Evolutionary conservation across 2,797 vertebrate species (phyloP).

Genomic region (Lepidocolaptes lacrymiger): DNA sequence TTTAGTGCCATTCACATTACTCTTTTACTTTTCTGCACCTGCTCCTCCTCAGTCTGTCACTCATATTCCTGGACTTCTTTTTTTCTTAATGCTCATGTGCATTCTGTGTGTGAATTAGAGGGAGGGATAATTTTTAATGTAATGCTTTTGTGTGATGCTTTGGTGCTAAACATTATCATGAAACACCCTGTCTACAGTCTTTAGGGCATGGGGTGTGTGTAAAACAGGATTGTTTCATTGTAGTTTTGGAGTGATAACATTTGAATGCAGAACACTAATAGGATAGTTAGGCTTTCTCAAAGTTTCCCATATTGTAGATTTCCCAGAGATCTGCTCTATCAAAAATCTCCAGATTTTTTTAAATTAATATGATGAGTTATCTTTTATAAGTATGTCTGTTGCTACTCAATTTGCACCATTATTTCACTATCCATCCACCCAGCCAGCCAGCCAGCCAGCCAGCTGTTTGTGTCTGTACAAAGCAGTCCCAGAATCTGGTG

Average conservation of each 20-base stretch:
- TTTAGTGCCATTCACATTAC: not conserved
- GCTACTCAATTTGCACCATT: conserved; percentile 51
- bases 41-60: not conserved
- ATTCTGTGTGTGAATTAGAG: not conserved
- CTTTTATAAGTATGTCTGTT: conserved; percentile 42
- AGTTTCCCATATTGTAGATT: not conserved
- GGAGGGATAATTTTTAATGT: not conserved
- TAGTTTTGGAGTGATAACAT: not conserved
- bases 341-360: conserved; percentile 23
- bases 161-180: not conserved
- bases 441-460: conserved; percentile 11
- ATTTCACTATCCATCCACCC: conserved; percentile 60
- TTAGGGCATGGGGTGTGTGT: not conserved
- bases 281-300: not conserved
- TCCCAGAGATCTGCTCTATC: not conserved
- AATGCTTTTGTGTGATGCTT: not conserved
- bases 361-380: conserved; percentile 39
- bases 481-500: conserved; percentile 64
- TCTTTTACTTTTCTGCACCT: not conserved
- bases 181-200: not conserved
- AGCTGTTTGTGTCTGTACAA: conserved; percentile 58
- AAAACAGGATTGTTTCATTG: not conserved
- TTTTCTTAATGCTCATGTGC: not conserved
- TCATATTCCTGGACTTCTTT: not conserved
- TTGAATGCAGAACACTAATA: not conserved